Percentiles rank a stretch among this genome's conserved stretches.
Evolutionary conservation across 64 coral and sea anemone species (phyloP).

Genomic region (Stichodactyla mertensii): DNA sequence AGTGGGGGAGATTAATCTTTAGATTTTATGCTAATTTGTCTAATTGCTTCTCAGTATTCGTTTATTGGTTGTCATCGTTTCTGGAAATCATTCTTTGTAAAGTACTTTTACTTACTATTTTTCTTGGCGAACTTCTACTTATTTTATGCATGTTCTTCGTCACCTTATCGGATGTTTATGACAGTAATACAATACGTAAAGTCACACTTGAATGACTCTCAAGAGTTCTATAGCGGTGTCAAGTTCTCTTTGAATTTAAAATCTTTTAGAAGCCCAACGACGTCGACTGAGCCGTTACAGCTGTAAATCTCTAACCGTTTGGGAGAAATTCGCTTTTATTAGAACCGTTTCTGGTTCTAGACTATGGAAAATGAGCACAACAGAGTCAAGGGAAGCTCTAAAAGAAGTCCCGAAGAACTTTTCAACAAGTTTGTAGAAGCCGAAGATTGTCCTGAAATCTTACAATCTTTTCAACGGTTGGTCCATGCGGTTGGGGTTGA

Average conservation of each 20-base stretch:
- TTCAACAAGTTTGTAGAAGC: constrained; percentile 83
- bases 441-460: constrained; percentile 83
- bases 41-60: neutral
- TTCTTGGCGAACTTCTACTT: neutral
- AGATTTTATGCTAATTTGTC: constrained; percentile 1
- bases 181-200: neutral
- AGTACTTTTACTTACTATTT: neutral
- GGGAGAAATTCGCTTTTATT: neutral
- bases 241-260: neutral
- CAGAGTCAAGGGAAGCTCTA: constrained; percentile 33
- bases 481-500: constrained; percentile 43
- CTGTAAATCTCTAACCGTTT: neutral
- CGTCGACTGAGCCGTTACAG: neutral
- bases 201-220: neutral
- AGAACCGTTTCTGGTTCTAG: neutral
- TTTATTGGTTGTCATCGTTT: neutral
- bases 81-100: neutral
- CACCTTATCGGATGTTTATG: neutral
- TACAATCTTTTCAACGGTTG: constrained; percentile 71
- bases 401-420: constrained; percentile 71
- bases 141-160: neutral
- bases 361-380: constrained; percentile 57
- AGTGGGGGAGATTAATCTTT: neutral
- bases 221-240: neutral
- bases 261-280: constrained; percentile 3